Evolutionary conservation across 2,113 vertebrate species (phyloP).

Genomic region (Microcebus tavaratra): DNA sequence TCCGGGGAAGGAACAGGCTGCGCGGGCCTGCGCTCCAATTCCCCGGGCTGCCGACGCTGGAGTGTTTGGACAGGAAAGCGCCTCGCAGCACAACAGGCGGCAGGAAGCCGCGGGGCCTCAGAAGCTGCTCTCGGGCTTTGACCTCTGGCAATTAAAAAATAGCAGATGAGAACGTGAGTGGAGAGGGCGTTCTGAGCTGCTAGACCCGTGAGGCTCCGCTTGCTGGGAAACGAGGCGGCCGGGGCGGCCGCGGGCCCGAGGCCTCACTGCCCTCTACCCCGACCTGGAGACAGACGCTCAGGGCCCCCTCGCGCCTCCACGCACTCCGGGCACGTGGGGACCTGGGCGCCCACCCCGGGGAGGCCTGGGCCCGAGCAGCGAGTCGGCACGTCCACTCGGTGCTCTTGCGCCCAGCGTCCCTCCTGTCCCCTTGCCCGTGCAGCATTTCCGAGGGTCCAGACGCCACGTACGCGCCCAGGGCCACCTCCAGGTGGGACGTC

Average conservation of each 20-base stretch:
- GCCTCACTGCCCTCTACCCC: rapidly evolving
- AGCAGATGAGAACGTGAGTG: not conserved
- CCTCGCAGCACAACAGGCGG: rapidly evolving
- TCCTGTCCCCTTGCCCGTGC: no score
- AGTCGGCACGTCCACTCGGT: rapidly evolving
- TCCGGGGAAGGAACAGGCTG: slow-evolving; percentile 54
- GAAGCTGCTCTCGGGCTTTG: not conserved
- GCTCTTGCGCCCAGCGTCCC: rapidly evolving
- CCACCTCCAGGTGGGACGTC: no score
- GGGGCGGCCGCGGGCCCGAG: rapidly evolving
- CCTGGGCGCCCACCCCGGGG: rapidly evolving
- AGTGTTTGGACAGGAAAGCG: not conserved
- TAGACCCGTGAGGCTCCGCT: not conserved
- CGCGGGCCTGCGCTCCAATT: not conserved
- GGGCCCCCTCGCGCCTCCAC: rapidly evolving
- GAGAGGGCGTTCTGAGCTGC: not conserved
- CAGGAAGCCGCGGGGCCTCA: not conserved
- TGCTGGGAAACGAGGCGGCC: rapidly evolving
- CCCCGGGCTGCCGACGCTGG: not conserved
- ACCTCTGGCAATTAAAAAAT: not conserved
- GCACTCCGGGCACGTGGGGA: rapidly evolving
- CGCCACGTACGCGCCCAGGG: not conserved
- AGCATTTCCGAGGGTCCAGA: not conserved
- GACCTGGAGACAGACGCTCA: not conserved
- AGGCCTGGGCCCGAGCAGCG: not conserved